Conservation (phyloP, 2,888 invertebrate species). For the Platypus cylindrus region DNA sequence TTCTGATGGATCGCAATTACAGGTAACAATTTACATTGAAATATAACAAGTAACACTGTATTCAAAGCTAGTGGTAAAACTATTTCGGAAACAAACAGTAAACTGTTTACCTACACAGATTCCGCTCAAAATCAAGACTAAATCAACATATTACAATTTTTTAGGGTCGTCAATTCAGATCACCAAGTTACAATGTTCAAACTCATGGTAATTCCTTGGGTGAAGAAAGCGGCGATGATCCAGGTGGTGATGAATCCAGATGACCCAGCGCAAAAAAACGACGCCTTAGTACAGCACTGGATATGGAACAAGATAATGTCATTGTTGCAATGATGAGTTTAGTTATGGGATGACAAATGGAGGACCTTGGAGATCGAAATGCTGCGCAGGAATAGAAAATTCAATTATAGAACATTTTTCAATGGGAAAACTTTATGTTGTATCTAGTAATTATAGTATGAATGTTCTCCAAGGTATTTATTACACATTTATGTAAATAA, state of each 20-base stretch:
- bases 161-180: constrained; percentile 39
- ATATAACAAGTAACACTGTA: too few relatives aligned
- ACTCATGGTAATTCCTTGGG: constrained; percentile 42
- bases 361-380: constrained; percentile 13
- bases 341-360: constrained; percentile 31
- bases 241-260: constrained; percentile 42
- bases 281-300: constrained; percentile 18
- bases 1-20: constrained; percentile 41
- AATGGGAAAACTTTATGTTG: too few relatives aligned
- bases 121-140: too few relatives aligned
- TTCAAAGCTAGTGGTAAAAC: too few relatives aligned
- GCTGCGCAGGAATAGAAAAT: constrained; percentile 2
- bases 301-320: constrained; percentile 29
- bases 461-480: too few relatives aligned
- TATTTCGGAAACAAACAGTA: too few relatives aligned
- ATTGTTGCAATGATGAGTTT: constrained; percentile 32
- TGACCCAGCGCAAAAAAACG: constrained; percentile 32
- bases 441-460: too few relatives aligned
- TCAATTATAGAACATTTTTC: too few relatives aligned
- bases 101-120: too few relatives aligned
- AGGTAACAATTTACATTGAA: constrained; percentile 7
- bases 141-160: too few relatives aligned
- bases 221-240: constrained; percentile 45
- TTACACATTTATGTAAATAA: too few relatives aligned
- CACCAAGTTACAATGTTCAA: constrained; percentile 44